These are phyloP conservation scores for Craseonycteris thonglongyai DNA, from an alignment of 2,113 vertebrate genomes.

Conservation along the genomic window DNA sequence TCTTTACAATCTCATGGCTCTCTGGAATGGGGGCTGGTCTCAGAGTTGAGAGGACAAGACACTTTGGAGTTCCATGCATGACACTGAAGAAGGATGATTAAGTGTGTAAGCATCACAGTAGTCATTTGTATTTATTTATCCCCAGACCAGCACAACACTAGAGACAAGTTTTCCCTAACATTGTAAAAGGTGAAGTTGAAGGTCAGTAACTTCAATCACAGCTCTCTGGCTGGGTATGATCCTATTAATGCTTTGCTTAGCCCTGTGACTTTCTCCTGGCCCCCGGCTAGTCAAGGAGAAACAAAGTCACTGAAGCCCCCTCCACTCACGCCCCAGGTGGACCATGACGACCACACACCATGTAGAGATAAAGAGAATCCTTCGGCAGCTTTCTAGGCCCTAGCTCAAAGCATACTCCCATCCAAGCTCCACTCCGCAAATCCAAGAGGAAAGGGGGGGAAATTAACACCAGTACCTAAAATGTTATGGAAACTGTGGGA, in stretches of 20 bases:
- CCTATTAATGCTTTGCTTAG: not conserved
- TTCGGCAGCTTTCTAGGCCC: not conserved
- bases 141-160: not conserved
- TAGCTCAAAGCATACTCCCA: conserved; percentile 55
- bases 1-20: not conserved
- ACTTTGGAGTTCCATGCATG: not conserved
- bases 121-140: not conserved
- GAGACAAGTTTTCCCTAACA: not conserved
- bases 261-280: not conserved
- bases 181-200: not conserved
- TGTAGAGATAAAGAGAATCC: not conserved
- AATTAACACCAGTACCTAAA: conserved; percentile 74
- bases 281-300: not conserved
- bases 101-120: not conserved
- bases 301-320: not conserved
- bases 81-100: not conserved
- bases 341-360: not conserved
- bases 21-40: not conserved
- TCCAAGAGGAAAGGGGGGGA: conserved; percentile 42
- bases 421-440: conserved; percentile 50
- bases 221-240: not conserved
- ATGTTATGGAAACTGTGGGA: conserved; percentile 69
- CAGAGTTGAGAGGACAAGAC: not conserved
- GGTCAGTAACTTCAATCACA: not conserved
- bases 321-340: not conserved